Conservation (phyloP, 1,140 invertebrate genomes). For the Camponotus vicinus region DNA sequence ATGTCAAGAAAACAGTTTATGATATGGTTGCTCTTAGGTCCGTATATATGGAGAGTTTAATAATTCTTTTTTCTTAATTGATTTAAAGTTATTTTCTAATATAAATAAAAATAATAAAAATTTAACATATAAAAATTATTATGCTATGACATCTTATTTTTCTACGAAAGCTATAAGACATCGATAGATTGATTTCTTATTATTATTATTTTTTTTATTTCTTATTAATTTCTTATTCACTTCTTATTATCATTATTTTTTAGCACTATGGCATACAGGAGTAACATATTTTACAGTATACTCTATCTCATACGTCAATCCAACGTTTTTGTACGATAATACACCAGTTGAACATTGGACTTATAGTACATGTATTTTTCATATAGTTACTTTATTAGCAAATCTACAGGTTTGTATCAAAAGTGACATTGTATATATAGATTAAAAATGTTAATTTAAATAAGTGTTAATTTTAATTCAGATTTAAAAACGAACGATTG, state of each 20-base stretch:
- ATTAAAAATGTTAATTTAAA: neutral
- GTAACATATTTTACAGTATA: slow-evolving; percentile 87
- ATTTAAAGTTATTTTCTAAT: neutral
- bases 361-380: slow-evolving; percentile 86
- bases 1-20: slow-evolving; percentile 89
- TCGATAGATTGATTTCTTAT: slow-evolving; percentile 51
- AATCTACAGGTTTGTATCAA: slow-evolving; percentile 86
- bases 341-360: slow-evolving; percentile 83
- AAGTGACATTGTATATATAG: neutral
- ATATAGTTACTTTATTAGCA: slow-evolving; percentile 84
- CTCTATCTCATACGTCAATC: slow-evolving; percentile 81
- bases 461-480: too few relatives aligned
- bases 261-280: slow-evolving; percentile 87
- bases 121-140: slow-evolving; percentile 16
- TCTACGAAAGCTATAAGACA: neutral
- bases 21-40: slow-evolving; percentile 88
- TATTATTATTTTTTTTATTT: slow-evolving; percentile 69
- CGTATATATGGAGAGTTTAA: slow-evolving; percentile 72
- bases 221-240: too few relatives aligned
- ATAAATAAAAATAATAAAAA: neutral
- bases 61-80: neutral
- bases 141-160: neutral
- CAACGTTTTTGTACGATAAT: slow-evolving; percentile 81
- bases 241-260: slow-evolving; percentile 11
- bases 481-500: too few relatives aligned